Conservation (phyloP, 2,888 invertebrate species). For the Ophonus ardosiacus region DNA sequence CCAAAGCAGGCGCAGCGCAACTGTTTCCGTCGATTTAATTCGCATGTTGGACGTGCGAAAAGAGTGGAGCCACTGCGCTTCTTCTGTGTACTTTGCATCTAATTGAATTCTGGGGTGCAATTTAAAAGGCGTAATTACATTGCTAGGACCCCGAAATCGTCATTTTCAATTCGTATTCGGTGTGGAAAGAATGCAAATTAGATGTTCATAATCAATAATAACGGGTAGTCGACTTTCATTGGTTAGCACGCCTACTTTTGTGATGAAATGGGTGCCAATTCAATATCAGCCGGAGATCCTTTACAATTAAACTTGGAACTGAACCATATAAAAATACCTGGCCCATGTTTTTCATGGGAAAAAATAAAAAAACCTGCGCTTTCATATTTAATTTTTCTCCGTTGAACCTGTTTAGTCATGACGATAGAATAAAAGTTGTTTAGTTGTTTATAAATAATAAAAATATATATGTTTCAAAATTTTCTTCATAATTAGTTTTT, state of each 20-base stretch:
- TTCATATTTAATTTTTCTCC: too few relatives aligned
- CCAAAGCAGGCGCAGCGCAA: neutral
- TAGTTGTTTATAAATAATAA: too few relatives aligned
- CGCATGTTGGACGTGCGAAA: slow-evolving; percentile 4
- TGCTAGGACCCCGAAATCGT: slow-evolving; percentile 71
- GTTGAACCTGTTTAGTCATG: too few relatives aligned
- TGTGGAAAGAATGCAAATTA: slow-evolving; percentile 70
- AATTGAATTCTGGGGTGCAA: slow-evolving; percentile 71
- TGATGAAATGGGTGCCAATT: too few relatives aligned
- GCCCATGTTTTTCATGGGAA: too few relatives aligned
- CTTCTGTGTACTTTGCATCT: slow-evolving; percentile 66
- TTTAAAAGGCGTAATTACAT: slow-evolving; percentile 69
- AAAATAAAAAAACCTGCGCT: too few relatives aligned
- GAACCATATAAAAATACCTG: too few relatives aligned
- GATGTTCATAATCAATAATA: slow-evolving; percentile 69
- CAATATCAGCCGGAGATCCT: neutral
- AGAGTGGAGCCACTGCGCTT: slow-evolving; percentile 7
- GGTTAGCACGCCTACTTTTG: neutral
- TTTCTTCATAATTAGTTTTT: too few relatives aligned
- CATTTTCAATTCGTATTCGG: slow-evolving; percentile 63
- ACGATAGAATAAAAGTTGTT: too few relatives aligned
- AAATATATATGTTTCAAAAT: too few relatives aligned
- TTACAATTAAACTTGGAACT: too few relatives aligned
- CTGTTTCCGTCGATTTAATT: slow-evolving; percentile 25
- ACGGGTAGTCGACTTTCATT: slow-evolving; percentile 66